A percentile compares a stretch with the other conserved stretches of the same genome.
Evolutionary conservation across 2,888 invertebrate species (phyloP).

Genomic region (Carabus problematicus): DNA sequence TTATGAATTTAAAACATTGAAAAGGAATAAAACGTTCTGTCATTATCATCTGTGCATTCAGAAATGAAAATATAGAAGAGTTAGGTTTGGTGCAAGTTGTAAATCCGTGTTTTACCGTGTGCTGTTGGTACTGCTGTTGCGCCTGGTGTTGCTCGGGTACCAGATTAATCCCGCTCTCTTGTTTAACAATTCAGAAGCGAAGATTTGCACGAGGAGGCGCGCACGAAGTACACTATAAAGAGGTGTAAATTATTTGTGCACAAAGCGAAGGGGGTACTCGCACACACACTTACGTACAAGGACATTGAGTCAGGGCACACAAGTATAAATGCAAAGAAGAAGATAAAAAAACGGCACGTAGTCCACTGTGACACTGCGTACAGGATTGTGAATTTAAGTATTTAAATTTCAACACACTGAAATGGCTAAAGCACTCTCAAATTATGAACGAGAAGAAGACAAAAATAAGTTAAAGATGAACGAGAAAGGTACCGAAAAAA

Average conservation of each 20-base stretch:
- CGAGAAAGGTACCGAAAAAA: not conserved
- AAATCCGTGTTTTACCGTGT: no score
- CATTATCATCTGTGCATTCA: no score
- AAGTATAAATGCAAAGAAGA: constrained; percentile 6
- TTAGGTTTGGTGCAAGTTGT: no score
- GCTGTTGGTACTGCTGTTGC: no score
- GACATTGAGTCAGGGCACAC: no score
- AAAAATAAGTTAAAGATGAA: constrained; percentile 25
- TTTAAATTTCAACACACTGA: constrained; percentile 6
- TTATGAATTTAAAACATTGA: no score
- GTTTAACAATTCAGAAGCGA: constrained; percentile 9
- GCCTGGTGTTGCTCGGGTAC: no score
- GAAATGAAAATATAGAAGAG: no score
- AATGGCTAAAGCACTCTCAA: constrained; percentile 21
- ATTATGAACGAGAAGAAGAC: constrained; percentile 24
- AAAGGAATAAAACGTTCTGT: no score
- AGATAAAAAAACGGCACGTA: not conserved
- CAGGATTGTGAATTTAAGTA: constrained; percentile 6
- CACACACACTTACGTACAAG: no score
- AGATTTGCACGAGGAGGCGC: not conserved
- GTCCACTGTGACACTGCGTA: not conserved
- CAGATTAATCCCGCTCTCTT: not conserved
- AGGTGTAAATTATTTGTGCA: constrained; percentile 15
- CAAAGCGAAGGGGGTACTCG: not conserved
- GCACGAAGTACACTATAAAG: constrained; percentile 4